These are phyloP conservation scores for Pimephales promelas DNA, from an alignment of 2,113 vertebrate species.

Conservation along the genomic window DNA sequence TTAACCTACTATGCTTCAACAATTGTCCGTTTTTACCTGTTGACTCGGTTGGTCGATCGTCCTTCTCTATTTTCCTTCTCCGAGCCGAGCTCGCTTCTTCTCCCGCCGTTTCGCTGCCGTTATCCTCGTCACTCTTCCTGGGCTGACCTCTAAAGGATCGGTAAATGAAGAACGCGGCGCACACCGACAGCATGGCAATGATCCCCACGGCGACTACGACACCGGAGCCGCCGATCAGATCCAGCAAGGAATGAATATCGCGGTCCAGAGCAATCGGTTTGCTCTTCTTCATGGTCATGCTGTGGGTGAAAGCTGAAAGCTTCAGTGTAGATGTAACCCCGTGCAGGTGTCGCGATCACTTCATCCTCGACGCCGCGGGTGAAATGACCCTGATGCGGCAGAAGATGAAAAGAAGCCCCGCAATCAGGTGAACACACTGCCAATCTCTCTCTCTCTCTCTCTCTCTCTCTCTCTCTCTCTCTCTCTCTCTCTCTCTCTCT, in stretches of 20 bases:
- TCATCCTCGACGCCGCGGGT: conserved; percentile 34
- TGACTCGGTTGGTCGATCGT: conserved; percentile 44
- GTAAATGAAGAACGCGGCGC: conserved; percentile 71
- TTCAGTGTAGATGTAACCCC: background rate
- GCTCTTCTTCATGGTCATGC: conserved; percentile 56
- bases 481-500: conserved; percentile 15
- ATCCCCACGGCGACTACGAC: conserved; percentile 66
- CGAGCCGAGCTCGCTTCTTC: background rate
- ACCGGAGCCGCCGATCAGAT: conserved; percentile 67
- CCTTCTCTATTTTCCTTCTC: conserved; percentile 28
- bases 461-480: background rate
- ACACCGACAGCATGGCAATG: conserved; percentile 63
- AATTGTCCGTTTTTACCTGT: conserved; percentile 60
- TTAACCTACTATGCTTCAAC: background rate
- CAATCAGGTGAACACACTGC: conserved; percentile 57
- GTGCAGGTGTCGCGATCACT: conserved; percentile 10
- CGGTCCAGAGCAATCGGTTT: conserved; percentile 59
- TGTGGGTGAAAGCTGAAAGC: background rate
- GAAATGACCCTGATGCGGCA: conserved; percentile 65
- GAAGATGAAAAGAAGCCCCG: conserved; percentile 51
- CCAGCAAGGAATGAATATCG: conserved; percentile 70
- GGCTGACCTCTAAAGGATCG: conserved; percentile 64
- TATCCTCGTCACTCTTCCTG: conserved; percentile 55
- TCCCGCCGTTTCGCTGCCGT: conserved; percentile 7
- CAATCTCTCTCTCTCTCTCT: too few relatives aligned